Conservation (phyloP, 1,140 invertebrate genomes). For the Drosophila nebulosa region DNA sequence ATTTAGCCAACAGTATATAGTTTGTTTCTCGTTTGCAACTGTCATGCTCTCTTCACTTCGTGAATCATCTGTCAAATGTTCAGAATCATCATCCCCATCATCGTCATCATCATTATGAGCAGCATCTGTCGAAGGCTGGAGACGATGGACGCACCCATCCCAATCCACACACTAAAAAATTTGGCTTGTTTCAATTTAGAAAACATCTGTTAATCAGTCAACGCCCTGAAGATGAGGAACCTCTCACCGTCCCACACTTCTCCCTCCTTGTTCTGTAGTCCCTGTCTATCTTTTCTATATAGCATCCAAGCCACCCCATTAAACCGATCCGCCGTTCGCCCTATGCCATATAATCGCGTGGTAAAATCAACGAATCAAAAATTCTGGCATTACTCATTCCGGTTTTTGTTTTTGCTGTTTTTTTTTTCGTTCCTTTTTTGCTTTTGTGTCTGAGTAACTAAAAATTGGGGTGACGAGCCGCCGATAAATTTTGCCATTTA, state of each 20-base stretch:
- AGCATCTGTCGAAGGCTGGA: background rate
- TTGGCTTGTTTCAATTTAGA: slow-evolving; percentile 43
- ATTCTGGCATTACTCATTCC: slow-evolving; percentile 46
- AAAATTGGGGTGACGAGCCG: slow-evolving; percentile 63
- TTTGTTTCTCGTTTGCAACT: background rate
- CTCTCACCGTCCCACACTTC: no score
- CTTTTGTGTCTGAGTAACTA: slow-evolving; percentile 42
- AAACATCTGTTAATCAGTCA: slow-evolving; percentile 73
- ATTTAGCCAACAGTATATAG: no score
- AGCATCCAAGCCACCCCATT: slow-evolving; percentile 15
- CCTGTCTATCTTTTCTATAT: background rate
- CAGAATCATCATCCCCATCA: background rate
- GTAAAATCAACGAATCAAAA: slow-evolving; percentile 55
- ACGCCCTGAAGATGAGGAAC: slow-evolving; percentile 9
- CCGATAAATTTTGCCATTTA: slow-evolving; percentile 60
- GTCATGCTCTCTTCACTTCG: background rate
- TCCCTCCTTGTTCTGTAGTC: no score
- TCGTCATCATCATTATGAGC: background rate
- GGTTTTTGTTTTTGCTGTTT: slow-evolving; percentile 23
- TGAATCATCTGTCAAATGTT: background rate
- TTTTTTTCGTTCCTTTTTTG: slow-evolving; percentile 9
- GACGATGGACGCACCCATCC: slow-evolving; percentile 16
- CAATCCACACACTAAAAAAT: slow-evolving; percentile 5
- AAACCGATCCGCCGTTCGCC: slow-evolving; percentile 14
- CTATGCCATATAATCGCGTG: slow-evolving; percentile 31